Evolutionary conservation across 2,888 invertebrate species (phyloP).

Genomic region (Mycalesis mineus): DNA sequence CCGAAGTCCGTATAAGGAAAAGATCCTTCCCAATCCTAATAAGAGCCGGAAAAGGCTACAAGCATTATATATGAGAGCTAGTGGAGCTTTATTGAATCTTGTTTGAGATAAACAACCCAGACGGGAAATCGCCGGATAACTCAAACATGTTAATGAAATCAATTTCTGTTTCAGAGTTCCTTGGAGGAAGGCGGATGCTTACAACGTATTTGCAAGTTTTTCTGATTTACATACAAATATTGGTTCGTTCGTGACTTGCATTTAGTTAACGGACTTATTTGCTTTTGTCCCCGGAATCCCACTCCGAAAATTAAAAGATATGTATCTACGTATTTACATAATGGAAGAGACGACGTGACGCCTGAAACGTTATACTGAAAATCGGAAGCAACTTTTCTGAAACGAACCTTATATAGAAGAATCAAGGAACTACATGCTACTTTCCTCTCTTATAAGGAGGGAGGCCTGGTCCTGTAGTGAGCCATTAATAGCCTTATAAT

Average conservation of each 20-base stretch:
- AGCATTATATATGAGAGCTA: conserved; percentile 32
- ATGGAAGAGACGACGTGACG: conserved; percentile 59
- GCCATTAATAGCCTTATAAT: no score
- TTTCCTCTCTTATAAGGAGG: no score
- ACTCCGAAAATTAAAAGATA: conserved; percentile 38
- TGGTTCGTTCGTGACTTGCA: conserved; percentile 66
- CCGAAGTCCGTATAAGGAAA: background rate
- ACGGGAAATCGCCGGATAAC: conserved; percentile 36
- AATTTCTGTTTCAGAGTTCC: conserved; percentile 54
- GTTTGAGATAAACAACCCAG: conserved; percentile 37
- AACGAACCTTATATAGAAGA: no score
- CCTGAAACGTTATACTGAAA: conserved; percentile 29
- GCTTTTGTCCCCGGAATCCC: conserved; percentile 37
- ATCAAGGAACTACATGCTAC: no score
- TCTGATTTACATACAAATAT: conserved; percentile 61
- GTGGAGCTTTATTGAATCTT: conserved; percentile 33
- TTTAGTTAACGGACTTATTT: conserved; percentile 46
- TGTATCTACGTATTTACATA: conserved; percentile 39
- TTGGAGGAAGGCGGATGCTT: conserved; percentile 28
- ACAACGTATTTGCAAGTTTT: conserved; percentile 60
- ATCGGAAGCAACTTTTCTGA: no score
- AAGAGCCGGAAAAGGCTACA: conserved; percentile 18
- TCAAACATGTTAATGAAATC: conserved; percentile 47
- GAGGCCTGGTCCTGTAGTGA: no score
- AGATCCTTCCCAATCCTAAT: conserved; percentile 7